Evolutionary conservation across 2,113 vertebrate species (phyloP), one percentile per base, ranked within the genome.

Genomic region (Diglossa brunneiventris): DNA sequence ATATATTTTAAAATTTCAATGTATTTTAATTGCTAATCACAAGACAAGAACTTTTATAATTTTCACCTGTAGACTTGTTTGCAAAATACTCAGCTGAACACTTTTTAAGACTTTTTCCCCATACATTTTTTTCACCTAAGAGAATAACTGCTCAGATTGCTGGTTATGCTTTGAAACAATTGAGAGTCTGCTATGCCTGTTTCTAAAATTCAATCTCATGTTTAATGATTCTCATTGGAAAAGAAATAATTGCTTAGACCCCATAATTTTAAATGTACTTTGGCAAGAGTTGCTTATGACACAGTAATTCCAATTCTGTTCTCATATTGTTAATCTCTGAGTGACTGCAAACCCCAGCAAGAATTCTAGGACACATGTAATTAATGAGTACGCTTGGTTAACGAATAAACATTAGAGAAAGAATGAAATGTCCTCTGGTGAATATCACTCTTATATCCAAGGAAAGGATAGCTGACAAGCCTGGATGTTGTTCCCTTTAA

Each of bases 211-310:
- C 73, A 86, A 17, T 75, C 56, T 91, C 16, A 5, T 52, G 27
- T 67, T 85, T 85, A 85, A 70, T 56, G 31, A 58, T 83, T 83
- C 86, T 77, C 44, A 70, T 90, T 90, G 89, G 68, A 88, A 95
- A 86, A 74, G 10, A 83, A 94, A 76, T 87, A 5, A 79, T 66
- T 79, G 87, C 70, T 91, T 52, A 59, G 31, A 86, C 33, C 47
- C 56, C 61, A 86, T 87, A 77, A 95, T 86, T 91, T 95, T 88
- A 88, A 80, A 88, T n/a, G 75, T 56, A 88, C 62, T 90, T 92
- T 81, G 76, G 64, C 64, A 80, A 94, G 70, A 85, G 9, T n/a
- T 55, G 47, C 33, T 74, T 88, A 59, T 76, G 31, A 75, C 31
- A 85, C 9, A 63, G 39, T 78, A 59, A 70, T 67, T 87, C 53